phyloP scores from a whole-genome alignment of 2,113 vertebrate genomes.

The Eudyptes chrysolophus region DNA sequence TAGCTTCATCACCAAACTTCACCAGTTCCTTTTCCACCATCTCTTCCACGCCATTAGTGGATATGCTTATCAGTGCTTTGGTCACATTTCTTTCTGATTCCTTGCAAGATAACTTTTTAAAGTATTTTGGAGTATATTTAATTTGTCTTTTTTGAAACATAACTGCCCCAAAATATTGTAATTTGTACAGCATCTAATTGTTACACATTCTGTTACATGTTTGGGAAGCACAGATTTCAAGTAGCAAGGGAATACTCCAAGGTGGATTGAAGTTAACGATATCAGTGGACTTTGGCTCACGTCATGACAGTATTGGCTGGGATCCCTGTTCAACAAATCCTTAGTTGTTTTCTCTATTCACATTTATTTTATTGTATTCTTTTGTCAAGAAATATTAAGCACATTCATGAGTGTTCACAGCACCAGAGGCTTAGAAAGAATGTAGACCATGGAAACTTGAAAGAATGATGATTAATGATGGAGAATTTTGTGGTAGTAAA shows the following conservation, averaged over 20 bases:
- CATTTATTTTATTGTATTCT: neutral
- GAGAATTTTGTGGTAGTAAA: neutral
- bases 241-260: neutral
- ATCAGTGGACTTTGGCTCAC: neutral
- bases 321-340: neutral
- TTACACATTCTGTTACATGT: neutral
- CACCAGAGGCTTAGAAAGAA: neutral
- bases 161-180: neutral
- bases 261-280: neutral
- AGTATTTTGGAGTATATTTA: neutral
- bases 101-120: neutral
- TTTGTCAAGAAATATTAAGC: neutral
- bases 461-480: neutral
- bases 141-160: neutral
- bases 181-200: neutral
- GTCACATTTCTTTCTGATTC: neutral
- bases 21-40: neutral
- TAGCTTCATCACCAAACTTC: neutral
- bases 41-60: neutral
- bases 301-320: neutral
- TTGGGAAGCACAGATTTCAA: neutral
- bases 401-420: neutral
- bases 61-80: neutral
- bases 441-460: neutral
- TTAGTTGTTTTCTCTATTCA: neutral